A percentile compares a stretch with the other conserved stretches of the same genome.
Conservation (phyloP, 2,888 invertebrate genomes). For the Platerodrilus igneus region DNA sequence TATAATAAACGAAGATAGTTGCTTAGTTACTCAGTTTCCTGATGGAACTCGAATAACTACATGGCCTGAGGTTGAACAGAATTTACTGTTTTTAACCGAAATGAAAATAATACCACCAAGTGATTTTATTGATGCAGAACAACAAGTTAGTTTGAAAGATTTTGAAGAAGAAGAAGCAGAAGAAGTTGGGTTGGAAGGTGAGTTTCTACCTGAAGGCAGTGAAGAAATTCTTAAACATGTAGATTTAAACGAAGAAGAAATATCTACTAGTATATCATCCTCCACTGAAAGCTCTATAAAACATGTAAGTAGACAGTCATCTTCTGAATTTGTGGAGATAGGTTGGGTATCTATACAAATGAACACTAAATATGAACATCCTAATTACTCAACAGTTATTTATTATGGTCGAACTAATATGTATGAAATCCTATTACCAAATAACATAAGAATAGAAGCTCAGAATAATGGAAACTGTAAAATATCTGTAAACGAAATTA, state of each 20-base stretch:
- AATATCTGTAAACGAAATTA: too few species aligned
- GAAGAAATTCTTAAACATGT: neutral
- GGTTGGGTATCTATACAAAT: slow-evolving; percentile 18
- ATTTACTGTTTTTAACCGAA: slow-evolving; percentile 6
- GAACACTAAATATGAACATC: slow-evolving; percentile 25
- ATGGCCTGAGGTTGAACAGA: slow-evolving; percentile 12
- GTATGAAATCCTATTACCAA: slow-evolving; percentile 13
- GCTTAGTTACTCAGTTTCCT: slow-evolving; percentile 21
- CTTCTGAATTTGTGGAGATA: neutral
- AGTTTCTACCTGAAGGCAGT: neutral
- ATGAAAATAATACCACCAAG: too few species aligned
- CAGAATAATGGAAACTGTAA: slow-evolving; percentile 10
- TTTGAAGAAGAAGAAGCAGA: neutral
- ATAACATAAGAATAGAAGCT: slow-evolving; percentile 8
- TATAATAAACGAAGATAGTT: slow-evolving; percentile 15
- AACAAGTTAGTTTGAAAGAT: neutral
- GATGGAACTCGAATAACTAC: slow-evolving; percentile 23
- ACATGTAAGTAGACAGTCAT: too few species aligned
- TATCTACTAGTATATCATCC: neutral
- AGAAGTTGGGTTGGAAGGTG: neutral
- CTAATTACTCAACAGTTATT: slow-evolving; percentile 21
- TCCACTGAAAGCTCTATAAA: too few species aligned
- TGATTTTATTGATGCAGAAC: neutral
- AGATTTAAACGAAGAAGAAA: neutral
- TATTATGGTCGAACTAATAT: slow-evolving; percentile 12